Percentiles rank a stretch among this genome's conserved stretches.
Evolutionary conservation across 1,140 invertebrate genomes (phyloP).

Genomic region (Drosophila nasuta): DNA sequence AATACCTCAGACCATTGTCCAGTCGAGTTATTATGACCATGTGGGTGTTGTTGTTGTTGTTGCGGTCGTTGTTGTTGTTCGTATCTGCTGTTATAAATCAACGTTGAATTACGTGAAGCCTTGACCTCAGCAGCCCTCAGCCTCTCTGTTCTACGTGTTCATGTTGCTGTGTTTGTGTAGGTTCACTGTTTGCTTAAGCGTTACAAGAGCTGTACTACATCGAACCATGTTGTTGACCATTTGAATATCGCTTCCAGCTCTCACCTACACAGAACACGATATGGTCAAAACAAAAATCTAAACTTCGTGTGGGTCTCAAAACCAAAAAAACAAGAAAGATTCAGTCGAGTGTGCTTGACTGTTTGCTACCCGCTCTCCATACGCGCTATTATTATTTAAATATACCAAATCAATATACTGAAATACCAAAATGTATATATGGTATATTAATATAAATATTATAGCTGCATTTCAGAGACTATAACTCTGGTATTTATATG

Average conservation of each 20-base stretch:
- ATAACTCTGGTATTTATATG: no score
- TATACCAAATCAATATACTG: no score
- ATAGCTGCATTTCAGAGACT: no score
- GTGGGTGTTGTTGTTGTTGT: constrained; percentile 34
- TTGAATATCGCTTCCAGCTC: neutral
- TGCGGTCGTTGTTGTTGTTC: constrained; percentile 12
- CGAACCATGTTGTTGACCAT: neutral
- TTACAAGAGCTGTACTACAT: constrained; percentile 6
- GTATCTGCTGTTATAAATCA: constrained; percentile 34
- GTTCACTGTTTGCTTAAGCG: constrained; percentile 1
- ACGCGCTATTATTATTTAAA: no score
- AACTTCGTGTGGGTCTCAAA: neutral
- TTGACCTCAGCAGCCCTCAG: constrained; percentile 36
- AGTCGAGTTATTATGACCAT: constrained; percentile 3
- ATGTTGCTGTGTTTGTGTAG: neutral
- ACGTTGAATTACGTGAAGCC: constrained; percentile 30
- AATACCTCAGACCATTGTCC: neutral
- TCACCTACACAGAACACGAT: constrained; percentile 23
- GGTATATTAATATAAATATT: no score
- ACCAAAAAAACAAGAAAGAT: neutral
- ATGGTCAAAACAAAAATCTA: neutral
- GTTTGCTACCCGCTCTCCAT: no score
- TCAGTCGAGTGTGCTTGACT: no score
- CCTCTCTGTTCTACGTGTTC: neutral
- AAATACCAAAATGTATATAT: no score